A percentile compares a stretch with the other conserved stretches of the same genome.
Conservation (phyloP, 2,113 vertebrate genomes). For the Actenoides lindsayi region DNA sequence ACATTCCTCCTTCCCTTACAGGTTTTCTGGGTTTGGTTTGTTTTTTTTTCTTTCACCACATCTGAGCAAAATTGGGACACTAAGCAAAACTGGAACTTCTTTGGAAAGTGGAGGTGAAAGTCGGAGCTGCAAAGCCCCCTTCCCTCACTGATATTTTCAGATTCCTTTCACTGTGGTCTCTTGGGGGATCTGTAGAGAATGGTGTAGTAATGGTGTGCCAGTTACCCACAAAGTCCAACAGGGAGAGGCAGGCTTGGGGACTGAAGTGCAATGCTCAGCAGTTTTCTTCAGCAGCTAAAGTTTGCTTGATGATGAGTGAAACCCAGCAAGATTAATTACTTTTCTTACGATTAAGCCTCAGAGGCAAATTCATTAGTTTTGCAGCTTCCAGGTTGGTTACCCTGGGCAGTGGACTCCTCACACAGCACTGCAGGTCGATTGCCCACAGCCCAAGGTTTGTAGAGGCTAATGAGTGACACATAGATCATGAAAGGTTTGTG, state of each 20-base stretch:
- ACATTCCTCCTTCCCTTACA: neutral
- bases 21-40: neutral
- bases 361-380: neutral
- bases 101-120: neutral
- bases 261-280: neutral
- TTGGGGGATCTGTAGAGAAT: neutral
- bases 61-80: neutral
- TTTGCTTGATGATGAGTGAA: conserved; percentile 21
- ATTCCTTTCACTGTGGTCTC: neutral
- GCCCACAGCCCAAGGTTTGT: rapidly evolving
- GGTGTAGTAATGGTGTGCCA: neutral
- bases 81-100: neutral
- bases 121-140: neutral
- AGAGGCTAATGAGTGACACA: neutral
- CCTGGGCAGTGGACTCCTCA: neutral
- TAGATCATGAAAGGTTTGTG: neutral
- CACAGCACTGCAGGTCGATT: neutral
- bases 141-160: neutral
- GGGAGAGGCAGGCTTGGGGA: neutral
- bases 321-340: conserved; percentile 39
- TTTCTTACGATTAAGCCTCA: neutral
- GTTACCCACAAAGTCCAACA: neutral
- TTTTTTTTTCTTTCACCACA: neutral
- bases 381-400: neutral
- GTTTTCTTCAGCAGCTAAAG: conserved; percentile 4